Base-by-base conservation (phyloP, 2,113 vertebrate species). In the Riparia riparia region DNA sequence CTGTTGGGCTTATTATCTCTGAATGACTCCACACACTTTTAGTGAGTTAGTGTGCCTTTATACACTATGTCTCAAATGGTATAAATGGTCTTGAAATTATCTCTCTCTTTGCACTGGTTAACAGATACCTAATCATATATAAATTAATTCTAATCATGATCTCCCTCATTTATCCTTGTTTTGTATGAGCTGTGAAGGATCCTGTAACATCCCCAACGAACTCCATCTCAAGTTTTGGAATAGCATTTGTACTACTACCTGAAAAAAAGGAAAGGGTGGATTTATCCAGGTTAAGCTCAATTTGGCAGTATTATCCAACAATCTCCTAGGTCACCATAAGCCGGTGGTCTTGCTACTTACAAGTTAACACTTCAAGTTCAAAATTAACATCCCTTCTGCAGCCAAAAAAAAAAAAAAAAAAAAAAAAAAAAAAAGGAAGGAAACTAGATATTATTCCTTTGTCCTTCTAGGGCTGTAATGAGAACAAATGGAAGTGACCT, bases 401-500 rank as follows among this genome's bases (percentile, higher is more conserved):
- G 57, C 1, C 5, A 51, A 32, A 57, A 66, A 57, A 45, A 21
- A 20, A 16, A 9, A 9, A 4, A 17, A 47, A 47, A 17, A 47
- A 84, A 28, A 70, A 58, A 31, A 49, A 56, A 41, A 39, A 16
- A 24, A 18, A 12, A 13, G 28, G 68, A 32, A 70, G 15, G 24
- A 10, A 82, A 24, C 20, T 26, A 47, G 20, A 37, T 65, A 70
- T 37, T 86, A 47, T 73, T 73, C 39, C 69, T 77, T 91, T 95
- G 86, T 88, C 94, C 94, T 97, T 94, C 87, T 82, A 65, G 45
- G 61, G 20, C 89, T 84, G 32, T 96, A 97, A 97, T 96, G 94
- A 97, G 90, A 97, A 97, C 73, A 97, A 98, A 97, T 96, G 92
- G 82, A 89, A 95, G 86, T 92, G 93, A 97, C 96, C 91, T 97